These are phyloP conservation scores for Drosophila anomalipes DNA, from an alignment of 2,888 invertebrate genomes.

Conservation along the genomic window DNA sequence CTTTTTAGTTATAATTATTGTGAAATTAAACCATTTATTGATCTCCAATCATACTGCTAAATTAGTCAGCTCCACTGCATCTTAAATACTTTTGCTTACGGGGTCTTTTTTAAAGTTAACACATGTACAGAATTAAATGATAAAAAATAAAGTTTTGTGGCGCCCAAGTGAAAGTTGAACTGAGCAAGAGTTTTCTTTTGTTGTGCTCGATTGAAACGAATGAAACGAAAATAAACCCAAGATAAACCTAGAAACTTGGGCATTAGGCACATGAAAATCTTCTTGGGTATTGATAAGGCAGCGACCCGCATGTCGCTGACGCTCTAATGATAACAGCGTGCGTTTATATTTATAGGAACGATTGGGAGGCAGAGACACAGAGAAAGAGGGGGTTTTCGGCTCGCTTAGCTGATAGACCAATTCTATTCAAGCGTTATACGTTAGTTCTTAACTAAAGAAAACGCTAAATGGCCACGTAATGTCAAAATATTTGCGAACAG, in stretches of 20 bases:
- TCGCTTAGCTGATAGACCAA: conserved; percentile 49
- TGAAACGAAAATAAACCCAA: conserved; percentile 43
- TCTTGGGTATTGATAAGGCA: conserved; percentile 51
- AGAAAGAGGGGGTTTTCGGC: conserved; percentile 11
- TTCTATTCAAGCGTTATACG: conserved; percentile 21
- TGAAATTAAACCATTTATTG: not conserved
- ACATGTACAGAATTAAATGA: conserved; percentile 14
- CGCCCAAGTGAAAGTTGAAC: conserved; percentile 16
- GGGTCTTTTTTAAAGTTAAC: not conserved
- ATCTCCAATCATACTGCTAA: conserved; percentile 10
- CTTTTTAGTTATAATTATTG: not conserved
- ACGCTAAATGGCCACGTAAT: conserved; percentile 55
- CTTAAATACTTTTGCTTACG: conserved; percentile 19
- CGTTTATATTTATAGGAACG: conserved; percentile 8
- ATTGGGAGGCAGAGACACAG: conserved; percentile 4
- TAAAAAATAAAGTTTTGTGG: not conserved
- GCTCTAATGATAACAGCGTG: conserved; percentile 48
- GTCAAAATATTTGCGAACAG: conserved; percentile 33
- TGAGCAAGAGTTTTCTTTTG: conserved; percentile 5
- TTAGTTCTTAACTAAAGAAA: conserved; percentile 37
- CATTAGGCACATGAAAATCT: conserved; percentile 40
- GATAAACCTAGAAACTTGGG: conserved; percentile 48
- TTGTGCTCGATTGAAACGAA: conserved; percentile 13
- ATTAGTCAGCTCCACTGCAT: conserved; percentile 9
- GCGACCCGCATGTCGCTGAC: conserved; percentile 61